Base-by-base conservation (phyloP, 2,888 invertebrate genomes). In the Orthosia incerta region DNA sequence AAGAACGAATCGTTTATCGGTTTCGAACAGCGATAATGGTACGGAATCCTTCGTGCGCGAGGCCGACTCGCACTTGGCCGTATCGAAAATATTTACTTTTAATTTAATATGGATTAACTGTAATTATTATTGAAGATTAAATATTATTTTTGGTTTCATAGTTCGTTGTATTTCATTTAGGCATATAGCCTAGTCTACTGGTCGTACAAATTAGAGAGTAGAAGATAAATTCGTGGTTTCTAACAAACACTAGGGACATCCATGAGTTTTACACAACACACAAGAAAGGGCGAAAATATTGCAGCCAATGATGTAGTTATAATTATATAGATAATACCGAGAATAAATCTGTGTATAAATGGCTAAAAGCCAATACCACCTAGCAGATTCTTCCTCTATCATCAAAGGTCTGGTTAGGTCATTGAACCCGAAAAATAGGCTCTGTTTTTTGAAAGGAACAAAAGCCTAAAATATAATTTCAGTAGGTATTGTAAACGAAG, bases 401-500 rank as follows among this genome's bases (percentile, higher is more conserved):
- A 39, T 9, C 39, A 39, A 39, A 9, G 9, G 39, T 39, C 39
- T 1, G 3, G 13, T 39, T 12, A 56, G 1, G 31, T n/a, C 4
- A 18, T 15, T 18, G 5, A 56, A 56, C 12, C 11, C 39, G 18
- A 56, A 69, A 50, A 51, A 46, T 4, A 26, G 4, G 1, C 23
- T 23, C 2, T 0, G 13, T 70, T 18, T n/a, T 26, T 60, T 45
- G 1, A 45, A 55, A 7, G 13, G 3, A 53, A 70, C 20, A 59
- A 53, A 18, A 39, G 1, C 18, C n/a, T 1, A 3, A 61, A 70
- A 56, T 39, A 20, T n/a, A 16, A 50, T 20, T 63, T 48, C 48
- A 50, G 7, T 50, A 66, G 46, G 45, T 80, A 60, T 79, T 70
- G 63, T 76, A 26, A 73, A 61, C 48, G 50, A 67, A 71, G 57